Base-by-base conservation (phyloP, 2,888 invertebrate genomes). In the Leucophenga montana region DNA sequence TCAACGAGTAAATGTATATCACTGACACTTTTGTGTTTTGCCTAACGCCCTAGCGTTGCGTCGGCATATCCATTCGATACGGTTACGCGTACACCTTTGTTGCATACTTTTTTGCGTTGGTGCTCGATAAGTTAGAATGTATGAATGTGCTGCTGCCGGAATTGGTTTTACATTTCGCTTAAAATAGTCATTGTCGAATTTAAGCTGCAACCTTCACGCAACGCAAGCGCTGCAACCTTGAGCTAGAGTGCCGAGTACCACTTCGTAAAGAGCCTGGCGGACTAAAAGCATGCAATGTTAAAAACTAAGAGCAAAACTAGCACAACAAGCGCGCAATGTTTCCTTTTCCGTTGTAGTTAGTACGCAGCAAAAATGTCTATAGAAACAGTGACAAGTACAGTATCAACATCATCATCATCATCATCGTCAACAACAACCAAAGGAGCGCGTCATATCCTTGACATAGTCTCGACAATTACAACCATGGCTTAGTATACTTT, bases 121-220 rank as follows among this genome's bases (percentile, higher is more conserved):
- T n/a, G n/a, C n/a, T n/a, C 48, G n/a, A 11, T 14, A n/a, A 18
- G 44, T 9, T 1, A 1, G 1, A 59, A 4, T 20, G 73, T 72
- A 72, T 79, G 82, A 82, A 81, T 80, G 81, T 75, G 78, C 82
- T 75, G 78, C 82, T 80, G 79, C 79, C 79, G 78, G 74, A 77
- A 76, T 78, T 73, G 70, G 67, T 33, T 56, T 22, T 14, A 1
- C 5, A n/a, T 27, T 56, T 61, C 11, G 16, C n/a, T 22, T 18
- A 20, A 56, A 56, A 54, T 11, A 59, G 31, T 31, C 16, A 6
- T 48, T 64, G 46, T 64, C 22, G 46, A 64, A 22, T 64, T 64
- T 14, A 64, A 39, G 48, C 18, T 5, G 9, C 33, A 39, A 66
- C 66, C 66, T 53, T 66, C 27, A 53, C 53, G 53, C 53, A 57